Evolutionary conservation across 2,797 vertebrate genomes (phyloP).

Genomic region (Lutjanus argentimaculatus): DNA sequence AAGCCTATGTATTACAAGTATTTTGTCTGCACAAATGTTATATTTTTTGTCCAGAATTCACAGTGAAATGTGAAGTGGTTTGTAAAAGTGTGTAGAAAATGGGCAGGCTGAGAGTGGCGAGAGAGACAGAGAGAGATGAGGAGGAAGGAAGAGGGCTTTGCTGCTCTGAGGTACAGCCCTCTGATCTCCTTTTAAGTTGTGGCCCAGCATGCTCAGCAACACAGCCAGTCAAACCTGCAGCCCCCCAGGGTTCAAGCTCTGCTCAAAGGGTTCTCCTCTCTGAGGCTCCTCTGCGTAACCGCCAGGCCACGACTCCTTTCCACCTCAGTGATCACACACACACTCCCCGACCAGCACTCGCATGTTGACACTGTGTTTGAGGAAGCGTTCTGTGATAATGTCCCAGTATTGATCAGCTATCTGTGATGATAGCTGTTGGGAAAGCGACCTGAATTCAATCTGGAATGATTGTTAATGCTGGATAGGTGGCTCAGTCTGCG

Average conservation of each 20-base stretch:
- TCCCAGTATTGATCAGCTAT: slow-evolving; percentile 84
- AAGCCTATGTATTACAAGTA: slow-evolving; percentile 11
- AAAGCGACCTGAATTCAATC: slow-evolving; percentile 80
- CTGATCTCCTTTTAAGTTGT: slow-evolving; percentile 81
- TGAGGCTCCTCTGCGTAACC: slow-evolving; percentile 61
- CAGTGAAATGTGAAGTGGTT: slow-evolving; percentile 42
- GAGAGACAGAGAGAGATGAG: slow-evolving; percentile 34
- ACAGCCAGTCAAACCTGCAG: slow-evolving; percentile 69
- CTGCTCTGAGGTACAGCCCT: slow-evolving; percentile 72
- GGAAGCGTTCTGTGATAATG: slow-evolving; percentile 84
- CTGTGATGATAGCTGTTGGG: slow-evolving; percentile 77
- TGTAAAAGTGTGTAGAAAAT: slow-evolving; percentile 33
- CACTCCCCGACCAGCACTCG: slow-evolving; percentile 54
- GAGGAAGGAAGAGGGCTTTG: slow-evolving; percentile 67
- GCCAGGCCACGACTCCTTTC: slow-evolving; percentile 68
- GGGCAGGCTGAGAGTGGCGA: slow-evolving; percentile 24
- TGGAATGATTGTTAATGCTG: slow-evolving; percentile 68
- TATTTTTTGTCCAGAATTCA: slow-evolving; percentile 24
- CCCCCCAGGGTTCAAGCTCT: slow-evolving; percentile 73
- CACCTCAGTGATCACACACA: slow-evolving; percentile 76
- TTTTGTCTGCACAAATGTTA: slow-evolving; percentile 1
- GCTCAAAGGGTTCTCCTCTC: slow-evolving; percentile 76
- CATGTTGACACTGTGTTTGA: slow-evolving; percentile 84
- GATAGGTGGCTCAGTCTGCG: slow-evolving; percentile 56
- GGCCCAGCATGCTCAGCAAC: slow-evolving; percentile 77